These are phyloP conservation scores for Patagioenas fasciata DNA, from an alignment of 2,113 vertebrate genomes.

Conservation along the genomic window DNA sequence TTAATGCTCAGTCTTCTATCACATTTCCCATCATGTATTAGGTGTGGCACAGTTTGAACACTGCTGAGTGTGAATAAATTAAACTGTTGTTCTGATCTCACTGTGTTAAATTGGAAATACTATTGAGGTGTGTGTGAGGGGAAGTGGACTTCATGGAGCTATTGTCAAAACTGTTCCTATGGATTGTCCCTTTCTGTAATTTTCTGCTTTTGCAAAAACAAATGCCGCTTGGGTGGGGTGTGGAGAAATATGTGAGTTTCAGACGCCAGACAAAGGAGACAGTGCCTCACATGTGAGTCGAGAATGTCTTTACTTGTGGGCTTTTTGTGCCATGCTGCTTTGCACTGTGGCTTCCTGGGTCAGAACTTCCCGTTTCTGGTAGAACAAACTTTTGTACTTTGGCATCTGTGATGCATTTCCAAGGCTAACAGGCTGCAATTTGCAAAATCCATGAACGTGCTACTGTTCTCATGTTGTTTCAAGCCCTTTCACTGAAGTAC, in stretches of 20 bases:
- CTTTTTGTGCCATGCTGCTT: background rate
- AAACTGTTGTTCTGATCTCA: background rate
- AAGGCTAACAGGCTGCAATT: background rate
- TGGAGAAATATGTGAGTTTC: background rate
- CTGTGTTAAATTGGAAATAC: background rate
- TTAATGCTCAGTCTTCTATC: background rate
- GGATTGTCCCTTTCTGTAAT: background rate
- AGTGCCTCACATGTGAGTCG: background rate
- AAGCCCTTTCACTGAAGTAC: background rate
- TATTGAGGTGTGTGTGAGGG: background rate
- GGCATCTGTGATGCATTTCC: accelerated
- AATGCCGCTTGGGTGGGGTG: background rate
- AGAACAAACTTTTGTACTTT: background rate
- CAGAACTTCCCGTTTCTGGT: background rate
- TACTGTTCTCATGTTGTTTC: background rate
- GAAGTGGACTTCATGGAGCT: background rate
- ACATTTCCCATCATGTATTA: background rate
- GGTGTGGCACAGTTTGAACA: background rate
- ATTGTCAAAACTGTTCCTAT: background rate
- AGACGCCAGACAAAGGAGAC: background rate
- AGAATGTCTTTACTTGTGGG: background rate
- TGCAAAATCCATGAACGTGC: accelerated
- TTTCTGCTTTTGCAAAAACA: background rate
- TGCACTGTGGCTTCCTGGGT: background rate
- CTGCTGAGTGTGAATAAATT: background rate